Base-by-base conservation (phyloP, 2,113 vertebrate species). In the Gallinago jamesoni region DNA sequence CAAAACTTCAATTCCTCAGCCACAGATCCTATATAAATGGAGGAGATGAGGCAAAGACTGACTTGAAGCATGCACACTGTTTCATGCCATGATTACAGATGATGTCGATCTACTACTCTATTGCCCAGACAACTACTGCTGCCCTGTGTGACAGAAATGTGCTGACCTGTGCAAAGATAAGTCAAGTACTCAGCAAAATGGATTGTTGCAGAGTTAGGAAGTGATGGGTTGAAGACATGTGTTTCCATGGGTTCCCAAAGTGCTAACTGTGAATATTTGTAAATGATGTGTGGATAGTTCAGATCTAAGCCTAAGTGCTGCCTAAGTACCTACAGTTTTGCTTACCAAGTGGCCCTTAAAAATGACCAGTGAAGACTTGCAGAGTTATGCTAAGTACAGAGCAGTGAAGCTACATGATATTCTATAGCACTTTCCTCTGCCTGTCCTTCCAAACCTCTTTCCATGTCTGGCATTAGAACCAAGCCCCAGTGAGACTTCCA, bases 91-190 rank as follows among this genome's bases (percentile, higher is more conserved):
- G 27, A 59, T 62, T 47, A 45, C 72, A 57, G 87, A 82, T 88
- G 68, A 43, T 27, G 84, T 28, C 10, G 14, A 57, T 81, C 47
- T 43, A 76, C 62, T 69, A n/a, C 59, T 43, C 20, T 81, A 64
- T 67, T 74, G 33, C 48, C 22, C 28, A 76, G 60, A 59, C 78
- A 76, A 89, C 76, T 41, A 66, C 70, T 86, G 59, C 69, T 43
- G 90, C 83, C 73, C 55, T 52, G 14, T 37, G 59, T 18, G 60
- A 67, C 52, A 56, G 86, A 87, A 96, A 90, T 72, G 85, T 89
- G 89, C 96, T 97, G 96, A 97, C 90, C 72, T 90, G 62, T 79
- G 90, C 94, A 96, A 88, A 90, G 91, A 89, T 18, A 75, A 95
- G 67, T 50, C 28, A 57, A 91, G 48, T 21, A 52, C 77, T 96